These are phyloP conservation scores for Pyrrhosoma nymphula DNA, from an alignment of 2,888 invertebrate species.

Conservation along the genomic window DNA sequence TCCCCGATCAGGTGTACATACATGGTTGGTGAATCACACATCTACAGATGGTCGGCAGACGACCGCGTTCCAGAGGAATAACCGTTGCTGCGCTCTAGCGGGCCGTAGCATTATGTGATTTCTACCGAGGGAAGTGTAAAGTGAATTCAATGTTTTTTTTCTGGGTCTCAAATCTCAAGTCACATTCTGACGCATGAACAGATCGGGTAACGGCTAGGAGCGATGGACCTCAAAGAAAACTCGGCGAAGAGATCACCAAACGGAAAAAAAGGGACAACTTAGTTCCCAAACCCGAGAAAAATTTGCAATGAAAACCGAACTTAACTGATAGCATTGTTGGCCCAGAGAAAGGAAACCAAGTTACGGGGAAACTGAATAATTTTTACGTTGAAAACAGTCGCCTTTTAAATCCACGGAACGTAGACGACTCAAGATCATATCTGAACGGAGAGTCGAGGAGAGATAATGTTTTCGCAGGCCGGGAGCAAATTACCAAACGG, in stretches of 20 bases:
- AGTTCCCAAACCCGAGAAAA: background rate
- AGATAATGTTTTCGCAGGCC: background rate
- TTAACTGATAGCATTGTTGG: background rate
- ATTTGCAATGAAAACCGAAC: background rate
- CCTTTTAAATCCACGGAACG: background rate
- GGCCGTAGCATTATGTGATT: background rate
- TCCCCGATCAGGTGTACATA: no score
- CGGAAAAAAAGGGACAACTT: background rate
- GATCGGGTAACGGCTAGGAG: background rate
- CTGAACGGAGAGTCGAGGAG: background rate
- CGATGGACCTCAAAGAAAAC: background rate
- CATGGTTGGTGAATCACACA: no score
- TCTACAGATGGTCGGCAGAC: background rate
- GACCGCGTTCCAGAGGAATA: background rate
- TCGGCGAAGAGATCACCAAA: background rate
- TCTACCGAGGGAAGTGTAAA: background rate
- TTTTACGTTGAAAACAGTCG: background rate
- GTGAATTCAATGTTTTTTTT: background rate
- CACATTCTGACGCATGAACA: background rate
- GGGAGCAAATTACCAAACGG: background rate
- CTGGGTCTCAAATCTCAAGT: background rate
- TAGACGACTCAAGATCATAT: background rate
- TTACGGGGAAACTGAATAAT: background rate
- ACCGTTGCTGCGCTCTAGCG: background rate
- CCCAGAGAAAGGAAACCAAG: background rate